Conservation (phyloP, 2,113 vertebrate species). For the Cercocebus atys region DNA sequence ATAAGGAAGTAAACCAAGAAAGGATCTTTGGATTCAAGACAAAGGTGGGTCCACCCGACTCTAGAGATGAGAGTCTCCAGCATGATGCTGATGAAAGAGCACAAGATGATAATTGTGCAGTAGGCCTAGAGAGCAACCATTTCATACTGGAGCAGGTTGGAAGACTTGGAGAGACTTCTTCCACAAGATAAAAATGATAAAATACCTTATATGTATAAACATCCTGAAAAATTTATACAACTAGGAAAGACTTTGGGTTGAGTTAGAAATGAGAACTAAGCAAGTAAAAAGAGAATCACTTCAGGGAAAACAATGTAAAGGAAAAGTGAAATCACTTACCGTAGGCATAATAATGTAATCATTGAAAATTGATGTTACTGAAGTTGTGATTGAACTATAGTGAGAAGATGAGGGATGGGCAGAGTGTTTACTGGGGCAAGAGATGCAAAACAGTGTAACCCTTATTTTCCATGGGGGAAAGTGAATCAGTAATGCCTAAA, state of each 20-base stretch:
- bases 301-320: background rate
- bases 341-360: background rate
- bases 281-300: background rate
- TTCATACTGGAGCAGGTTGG: background rate
- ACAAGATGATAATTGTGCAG: background rate
- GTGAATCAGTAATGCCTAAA: background rate
- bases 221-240: background rate
- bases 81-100: background rate
- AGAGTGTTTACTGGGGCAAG: background rate
- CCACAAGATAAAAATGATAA: background rate
- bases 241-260: background rate
- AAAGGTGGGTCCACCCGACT: background rate
- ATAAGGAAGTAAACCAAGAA: background rate
- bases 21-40: background rate
- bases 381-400: background rate
- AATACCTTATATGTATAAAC: background rate
- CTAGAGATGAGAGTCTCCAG: background rate
- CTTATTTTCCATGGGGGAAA: background rate
- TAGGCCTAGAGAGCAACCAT: background rate
- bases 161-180: slow-evolving; percentile 11
- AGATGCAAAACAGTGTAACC: background rate
- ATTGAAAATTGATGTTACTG: background rate
- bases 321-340: background rate
- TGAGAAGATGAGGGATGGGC: background rate
- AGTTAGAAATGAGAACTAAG: slow-evolving; percentile 39